Base-by-base conservation (phyloP, 2,113 vertebrate genomes). In the Narcine bancroftii region DNA sequence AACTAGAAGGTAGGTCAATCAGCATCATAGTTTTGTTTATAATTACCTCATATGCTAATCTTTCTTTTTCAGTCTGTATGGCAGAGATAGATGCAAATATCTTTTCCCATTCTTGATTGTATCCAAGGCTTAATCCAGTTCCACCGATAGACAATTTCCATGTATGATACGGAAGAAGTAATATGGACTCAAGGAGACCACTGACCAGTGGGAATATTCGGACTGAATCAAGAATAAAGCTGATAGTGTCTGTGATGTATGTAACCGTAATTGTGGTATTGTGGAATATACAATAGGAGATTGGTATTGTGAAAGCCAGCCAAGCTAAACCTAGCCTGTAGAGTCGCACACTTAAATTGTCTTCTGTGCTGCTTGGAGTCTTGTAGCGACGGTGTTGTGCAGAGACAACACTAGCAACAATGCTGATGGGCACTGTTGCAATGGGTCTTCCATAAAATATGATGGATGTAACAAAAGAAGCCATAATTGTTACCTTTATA, bases 391-490 rank as follows among this genome's bases (percentile, higher is more conserved):
- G 94, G 93, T 97, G 93, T 21, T 96, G 96, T 92, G 96, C 94
- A 71, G 97, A 97, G 0, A 95, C 95, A 24, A 97, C 45, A 91
- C 95, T 97, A 76, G 97, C 97, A 0, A 95, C 96, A 93, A 98
- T 76, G 93, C 97, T 98, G 93, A 97, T 95, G 72, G 97, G 97
- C 65, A 99, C 94, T 92, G 97, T 96, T 0, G 96, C 97, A 85
- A 98, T 93, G 53, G 94, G 93, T 93, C 95, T 96, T 92, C 97
- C 97, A 26, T 97, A 97, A 94, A 98, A 98, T 92, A 98, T 92
- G 69, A 96, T 94, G 0, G 97, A 97, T 6, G 96, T 96, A 60
- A 98, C 87, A 83, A 98, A 95, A 91, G 97, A 97, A 0, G 95
- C 93, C 2, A 94, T 93, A 77, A 98, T 92, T 0, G 95, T 96